Base-by-base conservation (phyloP, 1,140 invertebrate genomes). In the Conus ventricosus region DNA sequence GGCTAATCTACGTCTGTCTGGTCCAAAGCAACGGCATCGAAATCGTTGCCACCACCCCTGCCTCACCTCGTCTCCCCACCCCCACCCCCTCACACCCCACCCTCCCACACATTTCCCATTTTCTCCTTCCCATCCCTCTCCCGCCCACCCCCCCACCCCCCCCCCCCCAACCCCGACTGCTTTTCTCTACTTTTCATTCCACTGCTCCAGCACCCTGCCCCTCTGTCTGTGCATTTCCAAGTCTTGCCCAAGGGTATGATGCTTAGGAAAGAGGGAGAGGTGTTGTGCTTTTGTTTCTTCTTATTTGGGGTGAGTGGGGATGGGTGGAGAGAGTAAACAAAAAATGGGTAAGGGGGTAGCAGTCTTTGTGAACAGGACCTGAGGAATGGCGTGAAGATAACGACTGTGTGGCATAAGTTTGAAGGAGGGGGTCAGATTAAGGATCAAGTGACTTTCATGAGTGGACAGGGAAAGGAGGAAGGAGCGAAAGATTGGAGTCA, bases 151-250 rank as follows among this genome's bases (percentile, higher is more conserved):
- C 39, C 39, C 39, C 39, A 0, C 39, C 39, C 39, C 39, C 39
- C 39, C 39, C 39, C 3, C 39, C 3, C 39, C 39, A 39, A 39
- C 39, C 39, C 39, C 39, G 39, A 39, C 39, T 39, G 39, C 39
- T 39, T 39, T 39, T 39, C 39, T 39, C 39, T 39, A 39, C 39
- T 39, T 39, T 39, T 39, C 39, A 39, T 39, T 39, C 39, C 39
- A 39, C 39, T 39, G 39, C 3, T 39, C 39, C 39, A 39, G 0
- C 39, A 39, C 39, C 39, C 39, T 39, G 3, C 39, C 39, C 39
- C 39, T 39, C 39, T 39, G 71, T 85, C 84, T 63, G 76, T 85
- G 84, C 84, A 85, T 85, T 85, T 85, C 84, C 71, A 85, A 85
- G 71, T 67, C 84, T 4, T 54, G 63, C 81, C 81, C 53, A 7